Evolutionary conservation across 1,140 invertebrate genomes (phyloP).

Genomic region (Bombus affinis): DNA sequence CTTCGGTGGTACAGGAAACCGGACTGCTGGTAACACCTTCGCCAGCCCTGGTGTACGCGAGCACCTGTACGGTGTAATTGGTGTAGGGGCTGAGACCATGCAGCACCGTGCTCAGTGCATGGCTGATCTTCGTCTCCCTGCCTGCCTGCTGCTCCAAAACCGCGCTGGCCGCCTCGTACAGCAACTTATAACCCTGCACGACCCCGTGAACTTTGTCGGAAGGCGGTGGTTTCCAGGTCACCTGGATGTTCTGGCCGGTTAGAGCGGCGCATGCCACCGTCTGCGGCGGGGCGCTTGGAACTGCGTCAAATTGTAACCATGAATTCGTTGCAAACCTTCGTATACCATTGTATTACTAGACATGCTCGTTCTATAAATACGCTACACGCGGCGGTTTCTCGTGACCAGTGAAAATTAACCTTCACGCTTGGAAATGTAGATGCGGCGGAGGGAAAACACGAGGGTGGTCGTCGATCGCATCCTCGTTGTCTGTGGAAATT

Average conservation of each 20-base stretch:
- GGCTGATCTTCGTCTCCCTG: slow-evolving; percentile 85
- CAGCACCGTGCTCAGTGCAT: slow-evolving; percentile 83
- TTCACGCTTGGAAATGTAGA: too few relatives aligned
- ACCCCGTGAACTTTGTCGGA: slow-evolving; percentile 87
- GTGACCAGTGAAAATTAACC: not conserved
- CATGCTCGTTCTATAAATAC: not conserved
- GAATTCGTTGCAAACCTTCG: slow-evolving; percentile 29
- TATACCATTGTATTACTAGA: not conserved
- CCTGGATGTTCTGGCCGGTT: slow-evolving; percentile 88
- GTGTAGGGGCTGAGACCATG: slow-evolving; percentile 87
- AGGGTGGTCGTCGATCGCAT: too few relatives aligned
- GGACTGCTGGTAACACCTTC: slow-evolving; percentile 88
- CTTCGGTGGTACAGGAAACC: slow-evolving; percentile 88
- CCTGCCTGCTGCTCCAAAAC: slow-evolving; percentile 76
- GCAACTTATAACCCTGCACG: slow-evolving; percentile 91
- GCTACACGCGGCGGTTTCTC: not conserved
- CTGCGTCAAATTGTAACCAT: slow-evolving; percentile 76
- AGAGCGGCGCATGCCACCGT: slow-evolving; percentile 86
- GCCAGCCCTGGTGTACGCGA: slow-evolving; percentile 90
- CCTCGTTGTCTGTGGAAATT: not conserved
- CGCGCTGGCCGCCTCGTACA: slow-evolving; percentile 86
- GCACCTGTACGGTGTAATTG: slow-evolving; percentile 91
- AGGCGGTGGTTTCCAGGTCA: slow-evolving; percentile 90
- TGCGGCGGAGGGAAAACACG: not conserved
- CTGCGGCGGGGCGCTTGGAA: slow-evolving; percentile 87